A percentile compares a stretch with the other conserved stretches of the same genome.
phyloP scores from a whole-genome alignment of 2,113 vertebrate species.

The Scortum barcoo region DNA sequence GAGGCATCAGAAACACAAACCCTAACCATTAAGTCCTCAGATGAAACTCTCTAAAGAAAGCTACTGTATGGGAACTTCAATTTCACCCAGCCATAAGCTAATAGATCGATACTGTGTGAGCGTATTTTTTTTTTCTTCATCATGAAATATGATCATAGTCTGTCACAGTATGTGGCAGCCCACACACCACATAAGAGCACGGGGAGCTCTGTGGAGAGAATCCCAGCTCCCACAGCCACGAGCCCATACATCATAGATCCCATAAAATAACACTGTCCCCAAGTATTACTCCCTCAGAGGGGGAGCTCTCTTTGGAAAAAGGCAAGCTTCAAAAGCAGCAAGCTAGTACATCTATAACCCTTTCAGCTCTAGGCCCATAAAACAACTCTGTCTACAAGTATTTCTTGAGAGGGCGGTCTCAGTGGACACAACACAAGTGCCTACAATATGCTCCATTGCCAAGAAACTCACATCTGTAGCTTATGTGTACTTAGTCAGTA shows the following conservation, averaged over 20 bases:
- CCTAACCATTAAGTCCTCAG: constrained; percentile 1
- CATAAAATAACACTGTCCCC: constrained; percentile 43
- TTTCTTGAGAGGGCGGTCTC: constrained; percentile 28
- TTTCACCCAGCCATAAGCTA: constrained; percentile 21
- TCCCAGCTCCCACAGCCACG: constrained; percentile 16
- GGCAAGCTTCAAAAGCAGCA: constrained; percentile 48
- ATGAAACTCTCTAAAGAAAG: constrained; percentile 33
- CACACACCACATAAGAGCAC: constrained; percentile 20
- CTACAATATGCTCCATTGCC: background rate
- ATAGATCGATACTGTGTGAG: constrained; percentile 39
- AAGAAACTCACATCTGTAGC: background rate
- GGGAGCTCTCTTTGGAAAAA: constrained; percentile 1
- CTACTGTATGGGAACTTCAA: constrained; percentile 25
- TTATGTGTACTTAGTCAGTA: background rate
- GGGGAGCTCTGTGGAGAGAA: constrained; percentile 22
- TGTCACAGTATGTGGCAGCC: constrained; percentile 38
- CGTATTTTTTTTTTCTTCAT: constrained; percentile 27
- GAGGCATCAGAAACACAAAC: constrained; percentile 27
- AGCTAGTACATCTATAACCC: constrained; percentile 37
- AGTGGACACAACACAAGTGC: background rate
- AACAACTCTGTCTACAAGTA: constrained; percentile 25
- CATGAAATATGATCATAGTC: constrained; percentile 56
- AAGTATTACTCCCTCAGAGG: constrained; percentile 33
- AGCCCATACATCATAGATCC: constrained; percentile 50
- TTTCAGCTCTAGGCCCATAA: constrained; percentile 27